Conservation (phyloP, 2,113 vertebrate species). For the Narcine bancroftii region DNA sequence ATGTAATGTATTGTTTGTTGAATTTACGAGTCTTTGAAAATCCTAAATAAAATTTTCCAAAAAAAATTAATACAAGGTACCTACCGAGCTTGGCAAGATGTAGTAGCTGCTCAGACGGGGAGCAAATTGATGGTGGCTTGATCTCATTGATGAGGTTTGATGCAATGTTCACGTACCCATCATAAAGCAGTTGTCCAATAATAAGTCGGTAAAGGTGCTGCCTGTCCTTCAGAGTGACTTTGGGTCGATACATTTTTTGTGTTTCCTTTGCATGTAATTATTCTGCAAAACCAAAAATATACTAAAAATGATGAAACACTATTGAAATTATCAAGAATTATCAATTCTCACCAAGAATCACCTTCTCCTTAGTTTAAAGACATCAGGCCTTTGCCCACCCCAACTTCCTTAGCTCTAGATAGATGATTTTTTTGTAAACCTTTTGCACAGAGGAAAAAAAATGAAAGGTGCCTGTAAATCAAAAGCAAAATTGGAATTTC, state of each 20-base stretch:
- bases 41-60: no score
- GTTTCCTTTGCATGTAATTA: not conserved
- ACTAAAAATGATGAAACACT: not conserved
- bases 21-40: no score
- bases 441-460: not conserved
- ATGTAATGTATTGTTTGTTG: no score
- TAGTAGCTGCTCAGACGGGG: constrained; percentile 92
- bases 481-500: not conserved
- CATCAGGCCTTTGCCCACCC: not conserved
- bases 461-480: not conserved
- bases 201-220: constrained; percentile 95
- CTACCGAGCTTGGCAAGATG: constrained; percentile 91
- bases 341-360: not conserved
- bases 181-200: constrained; percentile 91
- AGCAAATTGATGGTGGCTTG: constrained; percentile 82
- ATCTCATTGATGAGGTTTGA: constrained; percentile 89
- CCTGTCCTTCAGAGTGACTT: constrained; percentile 88
- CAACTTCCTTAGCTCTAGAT: not conserved
- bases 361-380: no score
- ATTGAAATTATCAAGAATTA: not conserved
- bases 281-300: not conserved
- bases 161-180: constrained; percentile 92
- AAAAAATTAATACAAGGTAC: constrained; percentile 17
- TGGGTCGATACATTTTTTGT: constrained; percentile 79
- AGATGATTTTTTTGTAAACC: not conserved